phyloP scores from a whole-genome alignment of 1,140 invertebrate species.

The Drosophila bifasciata region DNA sequence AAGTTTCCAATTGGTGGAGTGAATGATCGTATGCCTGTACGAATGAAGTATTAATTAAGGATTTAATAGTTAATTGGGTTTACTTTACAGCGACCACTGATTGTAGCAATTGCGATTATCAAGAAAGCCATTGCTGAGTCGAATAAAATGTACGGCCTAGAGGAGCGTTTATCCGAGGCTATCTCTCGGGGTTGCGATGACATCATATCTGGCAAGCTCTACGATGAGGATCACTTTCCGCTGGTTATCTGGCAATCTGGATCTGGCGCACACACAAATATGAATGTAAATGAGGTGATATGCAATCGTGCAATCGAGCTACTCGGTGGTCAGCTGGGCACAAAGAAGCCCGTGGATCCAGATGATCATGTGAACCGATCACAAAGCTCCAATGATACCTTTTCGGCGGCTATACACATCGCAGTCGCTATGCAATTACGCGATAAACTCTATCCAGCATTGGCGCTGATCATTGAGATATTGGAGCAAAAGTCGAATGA shows the following conservation, averaged over 20 bases:
- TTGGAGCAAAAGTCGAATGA: conserved; percentile 91
- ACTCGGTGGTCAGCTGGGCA: conserved; percentile 95
- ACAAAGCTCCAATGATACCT: conserved; percentile 99
- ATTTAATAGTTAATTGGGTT: not conserved
- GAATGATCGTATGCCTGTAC: conserved; percentile 95
- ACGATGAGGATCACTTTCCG: conserved; percentile 96
- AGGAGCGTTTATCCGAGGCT: conserved; percentile 93
- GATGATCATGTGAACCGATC: conserved; percentile 99
- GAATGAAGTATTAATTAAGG: not conserved
- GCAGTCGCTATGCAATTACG: conserved; percentile 97
- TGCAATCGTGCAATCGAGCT: conserved; percentile 98
- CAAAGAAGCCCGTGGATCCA: conserved; percentile 97
- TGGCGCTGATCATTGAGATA: conserved; percentile 89
- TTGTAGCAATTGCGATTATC: conserved; percentile 96
- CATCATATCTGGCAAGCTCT: conserved; percentile 96
- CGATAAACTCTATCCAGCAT: conserved; percentile 91
- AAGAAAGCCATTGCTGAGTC: conserved; percentile 98
- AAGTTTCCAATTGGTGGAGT: conserved; percentile 98
- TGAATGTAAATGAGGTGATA: conserved; percentile 99
- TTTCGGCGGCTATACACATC: conserved; percentile 99
- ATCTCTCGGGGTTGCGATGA: conserved; percentile 97
- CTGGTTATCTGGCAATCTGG: conserved; percentile 99
- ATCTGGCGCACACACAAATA: conserved; percentile 98
- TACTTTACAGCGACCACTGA: conserved; percentile 90
- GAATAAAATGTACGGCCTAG: conserved; percentile 95